Evolutionary conservation across 2,797 vertebrate genomes (phyloP).

Genomic region (Chrosomus eos): DNA sequence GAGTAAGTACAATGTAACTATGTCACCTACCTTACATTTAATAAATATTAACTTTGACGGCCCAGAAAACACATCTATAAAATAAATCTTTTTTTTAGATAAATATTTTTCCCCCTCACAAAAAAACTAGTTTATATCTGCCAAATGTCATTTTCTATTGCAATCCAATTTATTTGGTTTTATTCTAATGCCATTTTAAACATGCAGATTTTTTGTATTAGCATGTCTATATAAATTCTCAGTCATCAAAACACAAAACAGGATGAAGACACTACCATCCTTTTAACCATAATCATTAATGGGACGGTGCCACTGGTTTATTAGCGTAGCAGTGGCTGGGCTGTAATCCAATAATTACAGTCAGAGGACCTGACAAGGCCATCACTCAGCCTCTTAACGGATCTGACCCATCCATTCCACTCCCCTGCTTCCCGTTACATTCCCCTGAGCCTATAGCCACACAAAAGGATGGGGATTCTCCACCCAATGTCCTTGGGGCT

Average conservation of each 20-base stretch:
- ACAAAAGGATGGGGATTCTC: neutral
- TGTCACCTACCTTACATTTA: neutral
- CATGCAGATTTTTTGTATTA: neutral
- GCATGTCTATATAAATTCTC: no score
- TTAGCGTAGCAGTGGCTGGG: conserved; percentile 54
- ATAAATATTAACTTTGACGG: neutral
- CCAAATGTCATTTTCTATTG: neutral
- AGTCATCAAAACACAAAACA: neutral
- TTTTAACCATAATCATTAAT: conserved; percentile 33
- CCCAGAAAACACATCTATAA: neutral
- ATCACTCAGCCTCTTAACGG: conserved; percentile 55
- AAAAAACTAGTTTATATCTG: neutral
- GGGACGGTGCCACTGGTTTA: conserved; percentile 55
- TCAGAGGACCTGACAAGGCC: conserved; percentile 58
- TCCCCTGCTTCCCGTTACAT: conserved; percentile 13
- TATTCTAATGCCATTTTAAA: neutral
- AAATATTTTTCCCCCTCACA: neutral
- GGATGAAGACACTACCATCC: neutral
- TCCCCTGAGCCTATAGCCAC: conserved; percentile 15
- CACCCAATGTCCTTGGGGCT: conserved; percentile 18
- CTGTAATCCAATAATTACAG: conserved; percentile 73
- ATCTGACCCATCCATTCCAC: conserved; percentile 31
- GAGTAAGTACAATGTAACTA: no score
- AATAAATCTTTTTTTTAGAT: neutral
- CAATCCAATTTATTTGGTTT: neutral